These are phyloP conservation scores for Clinocottus analis DNA, from an alignment of 2,113 vertebrate genomes.

Conservation along the genomic window DNA sequence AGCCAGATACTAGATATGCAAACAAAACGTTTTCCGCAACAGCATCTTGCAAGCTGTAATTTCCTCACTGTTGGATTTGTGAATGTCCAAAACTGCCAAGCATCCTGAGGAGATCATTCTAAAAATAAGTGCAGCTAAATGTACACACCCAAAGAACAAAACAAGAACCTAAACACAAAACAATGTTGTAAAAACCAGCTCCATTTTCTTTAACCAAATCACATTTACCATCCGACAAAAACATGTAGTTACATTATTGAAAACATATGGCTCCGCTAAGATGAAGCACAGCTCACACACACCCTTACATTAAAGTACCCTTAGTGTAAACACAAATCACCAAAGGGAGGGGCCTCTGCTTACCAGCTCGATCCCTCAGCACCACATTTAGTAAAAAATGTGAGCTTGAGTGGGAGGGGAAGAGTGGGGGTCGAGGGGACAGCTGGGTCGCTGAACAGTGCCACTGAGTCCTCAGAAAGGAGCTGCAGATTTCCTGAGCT, in stretches of 20 bases:
- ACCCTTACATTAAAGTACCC: neutral
- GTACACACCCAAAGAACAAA: slow-evolving; percentile 3
- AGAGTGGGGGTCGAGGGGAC: slow-evolving; percentile 9
- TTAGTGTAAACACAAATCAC: slow-evolving; percentile 21
- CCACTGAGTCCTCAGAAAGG: slow-evolving; percentile 3
- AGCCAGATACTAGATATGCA: no score
- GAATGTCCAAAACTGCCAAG: neutral
- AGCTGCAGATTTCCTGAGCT: slow-evolving; percentile 36
- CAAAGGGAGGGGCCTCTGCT: slow-evolving; percentile 57
- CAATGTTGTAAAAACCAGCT: slow-evolving; percentile 5
- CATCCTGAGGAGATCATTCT: neutral
- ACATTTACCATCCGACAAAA: neutral
- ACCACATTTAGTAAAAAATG: slow-evolving; percentile 46
- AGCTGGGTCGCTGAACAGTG: neutral
- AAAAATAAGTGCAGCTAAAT: slow-evolving; percentile 20
- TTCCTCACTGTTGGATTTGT: neutral
- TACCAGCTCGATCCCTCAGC: slow-evolving; percentile 24
- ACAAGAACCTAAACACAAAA: neutral
- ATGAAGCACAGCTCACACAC: neutral
- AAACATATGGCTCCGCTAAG: neutral
- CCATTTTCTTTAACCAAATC: neutral
- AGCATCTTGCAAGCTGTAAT: slow-evolving; percentile 1
- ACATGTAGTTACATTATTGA: neutral
- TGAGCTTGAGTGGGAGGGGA: slow-evolving; percentile 23
- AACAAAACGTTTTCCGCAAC: no score